These are phyloP conservation scores for Haliclona indistincta DNA, from an alignment of 37 sponge, comb jelly and placozoan genomes.

Conservation along the genomic window DNA sequence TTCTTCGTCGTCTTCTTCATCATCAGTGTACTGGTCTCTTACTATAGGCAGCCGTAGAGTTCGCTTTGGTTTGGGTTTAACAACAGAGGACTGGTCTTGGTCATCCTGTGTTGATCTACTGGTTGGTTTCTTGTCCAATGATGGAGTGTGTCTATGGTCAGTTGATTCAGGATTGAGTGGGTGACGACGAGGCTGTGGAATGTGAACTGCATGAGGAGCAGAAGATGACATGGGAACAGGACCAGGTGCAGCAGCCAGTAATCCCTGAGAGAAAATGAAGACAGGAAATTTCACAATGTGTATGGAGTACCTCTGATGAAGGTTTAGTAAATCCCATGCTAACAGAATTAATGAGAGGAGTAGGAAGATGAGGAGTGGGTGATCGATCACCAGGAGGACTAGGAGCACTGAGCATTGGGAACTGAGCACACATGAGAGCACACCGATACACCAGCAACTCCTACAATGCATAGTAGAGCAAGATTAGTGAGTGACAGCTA, in stretches of 20 bases:
- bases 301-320: background rate
- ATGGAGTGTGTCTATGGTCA: background rate
- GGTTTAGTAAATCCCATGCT: background rate
- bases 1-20: conserved; percentile 51
- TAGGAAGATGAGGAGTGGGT: conserved; percentile 49
- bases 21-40: conserved; percentile 5
- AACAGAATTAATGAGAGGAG: too few species aligned
- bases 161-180: too few species aligned
- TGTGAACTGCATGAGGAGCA: background rate
- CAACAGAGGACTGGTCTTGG: conserved; percentile 4
- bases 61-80: background rate
- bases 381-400: conserved; percentile 64
- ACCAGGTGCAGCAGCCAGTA: background rate
- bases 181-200: too few species aligned
- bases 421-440: conserved; percentile 82
- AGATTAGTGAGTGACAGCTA: background rate
- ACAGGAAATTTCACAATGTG: background rate
- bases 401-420: conserved; percentile 86
- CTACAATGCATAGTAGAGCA: conserved; percentile 17
- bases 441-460: conserved; percentile 68
- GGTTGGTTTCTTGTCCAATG: background rate
- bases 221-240: background rate
- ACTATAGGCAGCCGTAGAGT: background rate
- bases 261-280: background rate
- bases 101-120: background rate